These are phyloP conservation scores for Hucho hucho DNA, from an alignment of 2,113 vertebrate species.

Conservation along the genomic window DNA sequence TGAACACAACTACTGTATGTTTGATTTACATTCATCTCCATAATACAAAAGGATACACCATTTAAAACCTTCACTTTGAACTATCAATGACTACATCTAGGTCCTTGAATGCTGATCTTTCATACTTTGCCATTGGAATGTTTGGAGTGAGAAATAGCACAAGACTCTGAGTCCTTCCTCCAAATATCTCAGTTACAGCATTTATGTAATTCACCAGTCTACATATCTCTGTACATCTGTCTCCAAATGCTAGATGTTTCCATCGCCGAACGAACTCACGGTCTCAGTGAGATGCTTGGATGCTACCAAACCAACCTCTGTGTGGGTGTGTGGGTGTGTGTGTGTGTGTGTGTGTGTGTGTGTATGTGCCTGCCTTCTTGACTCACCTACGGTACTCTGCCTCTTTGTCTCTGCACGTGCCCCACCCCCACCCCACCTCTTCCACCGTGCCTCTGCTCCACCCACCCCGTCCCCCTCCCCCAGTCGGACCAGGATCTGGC, in stretches of 20 bases:
- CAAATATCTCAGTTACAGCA: background rate
- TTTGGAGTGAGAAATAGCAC: background rate
- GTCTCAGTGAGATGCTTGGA: slow-evolving; percentile 19
- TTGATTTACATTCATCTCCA: too few species aligned
- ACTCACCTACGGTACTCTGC: slow-evolving; percentile 69
- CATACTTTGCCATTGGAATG: too few species aligned
- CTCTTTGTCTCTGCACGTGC: slow-evolving; percentile 74
- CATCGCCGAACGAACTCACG: background rate
- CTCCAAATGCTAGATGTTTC: background rate
- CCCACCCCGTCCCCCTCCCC: background rate
- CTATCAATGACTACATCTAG: too few species aligned
- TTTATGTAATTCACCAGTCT: too few species aligned
- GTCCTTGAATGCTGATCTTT: too few species aligned
- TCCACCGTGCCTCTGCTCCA: slow-evolving; percentile 9
- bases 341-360: slow-evolving; percentile 14
- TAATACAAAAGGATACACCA: too few species aligned
- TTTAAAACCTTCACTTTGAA: too few species aligned
- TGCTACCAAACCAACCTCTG: background rate
- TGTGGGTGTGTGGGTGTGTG: background rate
- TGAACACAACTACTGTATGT: background rate
- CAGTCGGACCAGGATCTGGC: slow-evolving; percentile 49
- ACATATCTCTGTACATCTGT: background rate
- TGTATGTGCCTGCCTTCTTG: slow-evolving; percentile 57
- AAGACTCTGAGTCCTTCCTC: background rate
- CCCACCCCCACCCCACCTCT: slow-evolving; percentile 25